Evolutionary conservation across 2,113 vertebrate genomes (phyloP).

Genomic region (Brienomyrus longianalis): DNA sequence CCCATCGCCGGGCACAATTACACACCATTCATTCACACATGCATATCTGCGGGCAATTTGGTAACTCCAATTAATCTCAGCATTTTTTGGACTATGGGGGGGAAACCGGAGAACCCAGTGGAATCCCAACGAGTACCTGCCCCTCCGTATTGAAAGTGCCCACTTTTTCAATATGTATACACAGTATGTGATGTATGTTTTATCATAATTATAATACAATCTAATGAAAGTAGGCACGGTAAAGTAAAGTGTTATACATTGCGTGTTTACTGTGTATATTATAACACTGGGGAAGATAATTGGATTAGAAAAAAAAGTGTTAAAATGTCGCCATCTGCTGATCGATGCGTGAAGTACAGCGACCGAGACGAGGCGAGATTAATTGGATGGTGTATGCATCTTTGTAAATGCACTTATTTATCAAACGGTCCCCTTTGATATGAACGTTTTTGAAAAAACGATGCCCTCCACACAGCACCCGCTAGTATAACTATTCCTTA

Average conservation of each 20-base stretch:
- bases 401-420: neutral
- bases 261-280: neutral
- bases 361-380: neutral
- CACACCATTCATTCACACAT: too few species aligned
- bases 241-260: neutral
- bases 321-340: slow-evolving; percentile 15
- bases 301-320: neutral
- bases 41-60: too few species aligned
- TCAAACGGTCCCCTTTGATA: neutral
- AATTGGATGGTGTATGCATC: too few species aligned
- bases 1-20: too few species aligned
- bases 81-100: too few species aligned
- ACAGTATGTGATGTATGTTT: neutral
- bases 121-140: neutral
- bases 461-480: neutral
- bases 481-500: neutral
- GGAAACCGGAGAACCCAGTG: too few species aligned
- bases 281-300: neutral
- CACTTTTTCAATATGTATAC: neutral
- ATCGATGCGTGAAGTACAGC: neutral
- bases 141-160: neutral
- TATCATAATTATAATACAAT: neutral
- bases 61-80: too few species aligned
- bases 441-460: neutral
- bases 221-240: neutral